Conservation (phyloP, 2,888 invertebrate species). For the Eupithecia inturbata region DNA sequence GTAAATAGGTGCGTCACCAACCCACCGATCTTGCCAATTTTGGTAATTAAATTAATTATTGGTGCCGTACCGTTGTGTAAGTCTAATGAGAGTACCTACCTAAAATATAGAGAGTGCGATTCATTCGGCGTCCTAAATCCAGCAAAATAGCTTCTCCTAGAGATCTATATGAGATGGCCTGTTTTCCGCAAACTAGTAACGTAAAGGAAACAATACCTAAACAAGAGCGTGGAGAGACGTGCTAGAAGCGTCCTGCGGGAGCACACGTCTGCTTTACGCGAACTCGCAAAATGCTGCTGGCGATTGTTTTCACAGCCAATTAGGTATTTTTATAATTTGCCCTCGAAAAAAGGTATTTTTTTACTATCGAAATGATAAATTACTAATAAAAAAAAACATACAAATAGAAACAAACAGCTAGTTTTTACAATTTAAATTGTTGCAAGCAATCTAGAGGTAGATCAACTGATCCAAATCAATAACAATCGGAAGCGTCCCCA, state of each 20-base stretch:
- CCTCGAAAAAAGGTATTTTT: neutral
- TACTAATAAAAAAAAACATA: too few species aligned
- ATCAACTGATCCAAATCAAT: too few species aligned
- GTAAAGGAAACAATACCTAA: constrained; percentile 39
- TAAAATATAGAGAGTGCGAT: neutral
- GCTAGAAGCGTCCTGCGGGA: constrained; percentile 12
- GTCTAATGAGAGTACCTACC: neutral
- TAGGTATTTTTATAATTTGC: neutral
- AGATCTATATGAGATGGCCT: neutral
- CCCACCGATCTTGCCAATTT: neutral
- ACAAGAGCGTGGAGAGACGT: constrained; percentile 39
- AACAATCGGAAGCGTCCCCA: too few species aligned
- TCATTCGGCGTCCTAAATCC: neutral
- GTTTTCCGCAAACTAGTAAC: constrained; percentile 21
- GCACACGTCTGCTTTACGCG: constrained; percentile 23
- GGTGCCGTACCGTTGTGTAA: too few species aligned
- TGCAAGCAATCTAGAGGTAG: too few species aligned
- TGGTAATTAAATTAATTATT: neutral
- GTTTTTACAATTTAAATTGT: too few species aligned
- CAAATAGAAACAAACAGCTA: too few species aligned
- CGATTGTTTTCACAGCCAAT: neutral
- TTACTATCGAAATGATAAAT: too few species aligned
- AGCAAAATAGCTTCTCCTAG: neutral
- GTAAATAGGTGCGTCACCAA: neutral
- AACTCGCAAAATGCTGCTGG: constrained; percentile 36